Evolutionary conservation across 2,888 invertebrate genomes (phyloP).

Genomic region (Seira musarum): DNA sequence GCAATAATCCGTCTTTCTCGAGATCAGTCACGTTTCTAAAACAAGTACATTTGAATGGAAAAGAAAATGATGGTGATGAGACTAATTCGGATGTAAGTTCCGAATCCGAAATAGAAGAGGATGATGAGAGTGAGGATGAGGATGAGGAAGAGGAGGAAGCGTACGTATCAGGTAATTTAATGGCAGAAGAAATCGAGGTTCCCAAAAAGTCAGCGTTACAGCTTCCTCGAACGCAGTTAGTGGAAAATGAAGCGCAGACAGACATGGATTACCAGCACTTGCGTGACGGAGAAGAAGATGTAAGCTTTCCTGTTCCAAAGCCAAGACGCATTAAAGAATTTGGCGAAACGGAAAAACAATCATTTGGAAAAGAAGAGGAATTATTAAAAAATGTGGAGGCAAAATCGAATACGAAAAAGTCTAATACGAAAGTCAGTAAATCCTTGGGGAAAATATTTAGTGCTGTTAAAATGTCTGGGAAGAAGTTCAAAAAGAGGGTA

Average conservation of each 20-base stretch:
- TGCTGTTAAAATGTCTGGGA: conserved; percentile 57
- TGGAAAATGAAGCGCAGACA: conserved; percentile 31
- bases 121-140: neutral
- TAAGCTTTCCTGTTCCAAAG: too few relatives aligned
- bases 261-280: neutral
- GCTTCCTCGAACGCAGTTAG: too few relatives aligned
- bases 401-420: neutral
- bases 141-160: neutral
- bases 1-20: conserved; percentile 27
- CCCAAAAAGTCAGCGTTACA: too few relatives aligned
- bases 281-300: too few relatives aligned
- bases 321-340: neutral
- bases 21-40: conserved; percentile 37
- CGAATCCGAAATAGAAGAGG: too few relatives aligned
- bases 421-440: conserved; percentile 17
- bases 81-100: too few relatives aligned
- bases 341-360: neutral
- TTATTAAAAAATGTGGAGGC: neutral
- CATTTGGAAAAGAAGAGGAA: neutral
- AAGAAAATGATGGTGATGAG: neutral
- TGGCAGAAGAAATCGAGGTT: too few relatives aligned
- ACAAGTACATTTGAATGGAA: conserved; percentile 5
- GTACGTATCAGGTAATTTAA: too few relatives aligned
- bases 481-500: conserved; percentile 49
- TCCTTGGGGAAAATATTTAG: conserved; percentile 50